Percentiles rank a stretch among this genome's conserved stretches.
phyloP scores from a whole-genome alignment of 2,888 invertebrate species.

The Zhuqinia jingwanae region DNA sequence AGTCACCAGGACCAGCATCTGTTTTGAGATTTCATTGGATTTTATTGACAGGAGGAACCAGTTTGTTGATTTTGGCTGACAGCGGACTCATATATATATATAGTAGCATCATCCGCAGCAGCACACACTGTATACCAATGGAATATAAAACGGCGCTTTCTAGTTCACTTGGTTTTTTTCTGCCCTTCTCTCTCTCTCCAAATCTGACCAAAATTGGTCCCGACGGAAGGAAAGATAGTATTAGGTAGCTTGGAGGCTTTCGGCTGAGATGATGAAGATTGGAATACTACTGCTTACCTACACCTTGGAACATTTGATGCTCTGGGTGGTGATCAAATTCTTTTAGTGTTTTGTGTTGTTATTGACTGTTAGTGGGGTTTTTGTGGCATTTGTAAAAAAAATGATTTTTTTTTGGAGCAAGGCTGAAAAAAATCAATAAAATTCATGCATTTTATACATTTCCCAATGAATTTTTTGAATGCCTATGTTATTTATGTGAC shows the following conservation, averaged over 20 bases:
- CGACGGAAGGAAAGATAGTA: too few relatives aligned
- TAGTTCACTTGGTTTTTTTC: slow-evolving; percentile 19
- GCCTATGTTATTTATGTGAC: slow-evolving; percentile 29
- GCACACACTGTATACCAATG: background rate
- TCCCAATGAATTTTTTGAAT: background rate
- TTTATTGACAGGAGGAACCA: slow-evolving; percentile 56
- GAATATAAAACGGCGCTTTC: slow-evolving; percentile 15
- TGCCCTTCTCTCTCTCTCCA: too few relatives aligned
- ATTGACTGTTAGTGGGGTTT: too few relatives aligned
- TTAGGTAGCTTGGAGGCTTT: too few relatives aligned
- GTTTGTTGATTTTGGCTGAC: slow-evolving; percentile 64
- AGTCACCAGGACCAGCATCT: background rate
- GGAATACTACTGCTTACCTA: too few relatives aligned
- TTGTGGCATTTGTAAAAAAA: background rate
- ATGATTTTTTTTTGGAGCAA: slow-evolving; percentile 21
- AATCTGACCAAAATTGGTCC: slow-evolving; percentile 33
- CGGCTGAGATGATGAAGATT: too few relatives aligned
- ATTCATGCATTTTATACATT: too few relatives aligned
- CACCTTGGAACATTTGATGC: too few relatives aligned
- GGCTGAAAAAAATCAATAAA: slow-evolving; percentile 27
- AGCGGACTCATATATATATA: too few relatives aligned
- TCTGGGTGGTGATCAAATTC: too few relatives aligned
- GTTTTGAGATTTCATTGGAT: slow-evolving; percentile 42
- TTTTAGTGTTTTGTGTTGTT: too few relatives aligned
- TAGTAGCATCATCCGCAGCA: too few relatives aligned